Conservation (phyloP, 2,888 invertebrate genomes). For the Halictus ligatus region DNA sequence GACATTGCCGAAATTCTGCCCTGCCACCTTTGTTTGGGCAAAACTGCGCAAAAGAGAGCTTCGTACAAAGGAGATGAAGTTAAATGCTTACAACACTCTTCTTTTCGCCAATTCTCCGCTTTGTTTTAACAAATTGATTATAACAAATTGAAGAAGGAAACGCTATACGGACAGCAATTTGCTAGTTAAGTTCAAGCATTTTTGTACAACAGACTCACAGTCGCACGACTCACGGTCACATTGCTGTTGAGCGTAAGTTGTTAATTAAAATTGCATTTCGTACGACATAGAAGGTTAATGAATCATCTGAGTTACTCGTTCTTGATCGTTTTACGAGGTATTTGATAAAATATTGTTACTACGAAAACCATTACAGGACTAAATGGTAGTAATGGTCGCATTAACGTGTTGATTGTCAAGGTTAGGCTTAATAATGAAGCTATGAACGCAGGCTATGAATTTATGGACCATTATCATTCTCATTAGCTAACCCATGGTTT, state of each 20-base stretch:
- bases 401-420: not conserved
- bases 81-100: too few species aligned
- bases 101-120: too few species aligned
- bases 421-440: not conserved
- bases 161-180: too few species aligned
- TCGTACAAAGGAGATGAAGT: not conserved
- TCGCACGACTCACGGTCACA: too few species aligned
- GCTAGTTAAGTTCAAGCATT: too few species aligned
- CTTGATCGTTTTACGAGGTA: not conserved
- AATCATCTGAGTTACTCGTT: not conserved
- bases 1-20: not conserved
- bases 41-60: not conserved
- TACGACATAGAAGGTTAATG: too few species aligned
- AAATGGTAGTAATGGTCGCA: not conserved
- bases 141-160: too few species aligned
- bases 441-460: not conserved
- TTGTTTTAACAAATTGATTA: too few species aligned
- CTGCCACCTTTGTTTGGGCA: not conserved
- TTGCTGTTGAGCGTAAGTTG: too few species aligned
- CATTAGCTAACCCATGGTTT: not conserved
- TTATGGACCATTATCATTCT: not conserved
- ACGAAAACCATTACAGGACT: not conserved
- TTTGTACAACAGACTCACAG: too few species aligned
- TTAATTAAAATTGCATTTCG: too few species aligned
- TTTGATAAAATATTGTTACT: not conserved